Conservation (phyloP, 2,113 vertebrate species). For the Xyrauchen texanus region DNA sequence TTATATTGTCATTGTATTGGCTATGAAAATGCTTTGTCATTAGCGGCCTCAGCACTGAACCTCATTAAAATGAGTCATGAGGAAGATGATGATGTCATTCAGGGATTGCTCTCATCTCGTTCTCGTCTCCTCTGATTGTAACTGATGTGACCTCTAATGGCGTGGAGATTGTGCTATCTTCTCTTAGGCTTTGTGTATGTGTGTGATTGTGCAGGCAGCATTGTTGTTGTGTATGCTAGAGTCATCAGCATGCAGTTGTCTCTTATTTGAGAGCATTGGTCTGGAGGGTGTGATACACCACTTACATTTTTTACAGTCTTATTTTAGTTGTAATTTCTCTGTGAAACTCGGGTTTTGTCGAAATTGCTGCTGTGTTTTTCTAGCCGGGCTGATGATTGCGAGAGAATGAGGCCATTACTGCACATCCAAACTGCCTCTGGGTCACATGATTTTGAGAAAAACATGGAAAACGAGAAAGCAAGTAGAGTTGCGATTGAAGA, state of each 20-base stretch:
- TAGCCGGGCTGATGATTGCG: constrained; percentile 24
- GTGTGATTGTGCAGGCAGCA: background rate
- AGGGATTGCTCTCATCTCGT: background rate
- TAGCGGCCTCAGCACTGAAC: constrained; percentile 1
- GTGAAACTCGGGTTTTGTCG: constrained; percentile 15
- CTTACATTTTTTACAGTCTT: background rate
- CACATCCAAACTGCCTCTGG: constrained; percentile 16
- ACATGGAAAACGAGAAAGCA: too few relatives aligned
- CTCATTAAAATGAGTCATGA: constrained; percentile 38
- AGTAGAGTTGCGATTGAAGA: too few relatives aligned
- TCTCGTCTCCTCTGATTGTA: constrained; percentile 24
- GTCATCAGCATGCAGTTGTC: too few relatives aligned
- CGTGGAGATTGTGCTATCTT: constrained; percentile 1
- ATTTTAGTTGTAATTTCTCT: constrained; percentile 39
- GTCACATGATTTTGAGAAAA: background rate
- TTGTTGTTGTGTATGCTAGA: background rate
- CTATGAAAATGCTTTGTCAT: constrained; percentile 15
- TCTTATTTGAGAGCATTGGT: too few relatives aligned
- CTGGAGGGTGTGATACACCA: too few relatives aligned
- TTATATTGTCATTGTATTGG: constrained; percentile 1
- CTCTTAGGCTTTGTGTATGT: constrained; percentile 2
- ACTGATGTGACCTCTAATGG: constrained; percentile 48
- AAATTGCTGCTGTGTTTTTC: constrained; percentile 32
- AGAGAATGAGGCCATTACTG: constrained; percentile 14
- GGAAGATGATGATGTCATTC: constrained; percentile 32